A percentile compares a stretch with the other conserved stretches of the same genome.
These are phyloP conservation scores for Rhinophrynus dorsalis DNA, from an alignment of 2,797 vertebrate genomes.

Conservation along the genomic window DNA sequence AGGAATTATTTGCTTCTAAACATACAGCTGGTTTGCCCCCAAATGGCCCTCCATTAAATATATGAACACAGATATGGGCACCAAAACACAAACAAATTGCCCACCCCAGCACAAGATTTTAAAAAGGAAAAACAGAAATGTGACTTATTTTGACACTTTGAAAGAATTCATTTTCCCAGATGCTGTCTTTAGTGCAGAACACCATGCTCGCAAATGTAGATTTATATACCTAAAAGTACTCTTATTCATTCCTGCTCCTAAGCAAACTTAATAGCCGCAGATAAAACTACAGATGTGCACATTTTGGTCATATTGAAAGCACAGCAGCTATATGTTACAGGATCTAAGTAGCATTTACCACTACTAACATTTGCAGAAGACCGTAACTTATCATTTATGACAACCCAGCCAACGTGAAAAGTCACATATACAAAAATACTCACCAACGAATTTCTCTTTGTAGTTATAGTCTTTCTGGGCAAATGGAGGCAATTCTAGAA, in stretches of 20 bases:
- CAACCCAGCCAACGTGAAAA: not conserved
- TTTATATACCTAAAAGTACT: slow-evolving; percentile 18
- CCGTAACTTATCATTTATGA: not conserved
- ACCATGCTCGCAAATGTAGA: not conserved
- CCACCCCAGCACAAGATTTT: too few relatives aligned
- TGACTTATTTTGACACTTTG: too few relatives aligned
- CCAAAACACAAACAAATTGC: too few relatives aligned
- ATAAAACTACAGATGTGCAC: slow-evolving; percentile 32
- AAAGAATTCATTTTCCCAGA: not conserved
- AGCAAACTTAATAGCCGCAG: not conserved
- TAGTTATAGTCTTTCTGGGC: not conserved
- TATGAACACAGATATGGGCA: too few relatives aligned
- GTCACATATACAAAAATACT: not conserved
- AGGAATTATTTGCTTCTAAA: too few relatives aligned
- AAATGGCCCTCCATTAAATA: too few relatives aligned
- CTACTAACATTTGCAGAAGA: not conserved
- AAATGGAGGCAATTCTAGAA: not conserved
- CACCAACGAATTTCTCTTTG: not conserved
- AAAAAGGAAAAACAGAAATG: too few relatives aligned
- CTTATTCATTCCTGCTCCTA: slow-evolving; percentile 2
- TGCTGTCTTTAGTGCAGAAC: too few relatives aligned
- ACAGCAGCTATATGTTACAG: slow-evolving; percentile 3
- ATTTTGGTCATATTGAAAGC: not conserved
- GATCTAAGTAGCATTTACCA: not conserved
- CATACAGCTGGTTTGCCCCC: too few relatives aligned